These are phyloP conservation scores for Pseudoips prasinana DNA, from an alignment of 2,888 invertebrate genomes.

Conservation along the genomic window DNA sequence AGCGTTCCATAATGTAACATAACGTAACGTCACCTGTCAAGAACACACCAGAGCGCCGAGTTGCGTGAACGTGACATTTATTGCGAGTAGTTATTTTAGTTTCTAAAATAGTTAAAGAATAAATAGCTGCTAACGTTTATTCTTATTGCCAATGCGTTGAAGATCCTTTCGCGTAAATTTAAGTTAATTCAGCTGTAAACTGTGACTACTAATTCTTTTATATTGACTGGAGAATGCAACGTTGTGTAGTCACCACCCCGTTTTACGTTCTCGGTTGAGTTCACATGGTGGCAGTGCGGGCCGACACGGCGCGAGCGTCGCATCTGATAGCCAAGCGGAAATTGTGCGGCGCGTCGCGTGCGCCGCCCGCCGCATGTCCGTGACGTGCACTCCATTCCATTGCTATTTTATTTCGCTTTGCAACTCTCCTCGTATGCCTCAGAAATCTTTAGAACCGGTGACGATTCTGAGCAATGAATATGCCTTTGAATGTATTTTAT, in stretches of 20 bases:
- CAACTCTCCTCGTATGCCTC: slow-evolving; percentile 42
- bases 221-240: slow-evolving; percentile 38
- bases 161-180: no score
- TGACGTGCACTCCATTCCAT: slow-evolving; percentile 66
- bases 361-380: slow-evolving; percentile 62
- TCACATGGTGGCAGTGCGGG: slow-evolving; percentile 40
- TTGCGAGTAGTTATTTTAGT: no score
- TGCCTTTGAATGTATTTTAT: slow-evolving; percentile 11
- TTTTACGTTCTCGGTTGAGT: slow-evolving; percentile 49
- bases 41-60: no score
- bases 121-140: no score
- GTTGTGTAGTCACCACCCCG: slow-evolving; percentile 26
- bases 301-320: slow-evolving; percentile 51
- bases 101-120: no score
- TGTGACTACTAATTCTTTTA: slow-evolving; percentile 29
- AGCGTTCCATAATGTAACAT: slow-evolving; percentile 1
- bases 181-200: neutral
- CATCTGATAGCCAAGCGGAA: slow-evolving; percentile 74
- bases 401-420: slow-evolving; percentile 63
- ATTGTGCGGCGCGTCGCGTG: slow-evolving; percentile 73
- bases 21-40: no score
- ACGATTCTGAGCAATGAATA: slow-evolving; percentile 4
- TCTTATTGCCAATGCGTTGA: no score
- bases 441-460: slow-evolving; percentile 43
- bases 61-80: no score